Conservation (phyloP, 2,797 vertebrate genomes). For the Onychomys arenicola region DNA sequence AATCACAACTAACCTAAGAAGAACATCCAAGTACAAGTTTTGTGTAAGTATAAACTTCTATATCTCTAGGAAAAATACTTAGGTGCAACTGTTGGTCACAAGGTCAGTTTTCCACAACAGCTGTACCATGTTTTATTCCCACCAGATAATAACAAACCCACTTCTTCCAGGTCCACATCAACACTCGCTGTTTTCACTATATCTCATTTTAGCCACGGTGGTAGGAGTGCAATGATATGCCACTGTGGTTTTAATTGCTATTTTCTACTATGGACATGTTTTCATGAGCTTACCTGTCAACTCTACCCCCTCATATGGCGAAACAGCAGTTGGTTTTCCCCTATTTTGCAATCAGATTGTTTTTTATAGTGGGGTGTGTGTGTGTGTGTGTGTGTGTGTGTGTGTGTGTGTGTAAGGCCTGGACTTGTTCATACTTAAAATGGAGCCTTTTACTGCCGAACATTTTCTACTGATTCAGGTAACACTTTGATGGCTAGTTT, state of each 20-base stretch:
- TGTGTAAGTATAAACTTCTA: neutral
- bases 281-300: conserved; percentile 43
- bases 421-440: neutral
- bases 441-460: neutral
- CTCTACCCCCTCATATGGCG: neutral
- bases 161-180: neutral
- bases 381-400: neutral
- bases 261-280: neutral
- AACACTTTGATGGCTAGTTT: neutral
- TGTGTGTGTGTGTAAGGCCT: neutral
- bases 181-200: neutral
- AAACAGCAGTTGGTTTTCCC: neutral
- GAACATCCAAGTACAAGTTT: neutral
- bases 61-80: neutral
- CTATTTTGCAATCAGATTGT: neutral
- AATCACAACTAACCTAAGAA: neutral
- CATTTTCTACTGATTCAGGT: neutral
- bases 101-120: neutral
- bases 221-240: neutral
- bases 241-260: neutral
- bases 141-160: neutral
- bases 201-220: neutral
- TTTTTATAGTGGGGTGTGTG: neutral
- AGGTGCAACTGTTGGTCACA: neutral
- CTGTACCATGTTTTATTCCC: neutral